A percentile compares a stretch with the other conserved stretches of the same genome.
These are phyloP conservation scores for Bubo bubo DNA, from an alignment of 2,113 vertebrate species.

Conservation along the genomic window DNA sequence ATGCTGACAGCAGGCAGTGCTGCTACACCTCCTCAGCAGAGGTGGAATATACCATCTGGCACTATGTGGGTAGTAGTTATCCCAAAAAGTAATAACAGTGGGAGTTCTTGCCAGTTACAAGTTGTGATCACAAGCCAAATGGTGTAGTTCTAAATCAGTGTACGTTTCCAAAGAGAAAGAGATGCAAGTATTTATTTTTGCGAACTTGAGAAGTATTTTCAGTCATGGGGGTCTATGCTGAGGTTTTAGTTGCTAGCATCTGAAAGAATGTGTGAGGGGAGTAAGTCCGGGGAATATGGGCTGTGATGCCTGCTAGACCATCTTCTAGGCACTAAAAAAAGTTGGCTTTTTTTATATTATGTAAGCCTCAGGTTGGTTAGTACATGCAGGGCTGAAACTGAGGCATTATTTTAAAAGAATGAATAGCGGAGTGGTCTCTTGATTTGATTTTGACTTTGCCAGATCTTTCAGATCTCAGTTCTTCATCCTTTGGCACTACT, in stretches of 20 bases:
- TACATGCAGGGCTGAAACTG: not conserved
- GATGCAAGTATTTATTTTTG: constrained; percentile 34
- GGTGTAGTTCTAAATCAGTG: not conserved
- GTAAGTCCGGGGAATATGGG: not conserved
- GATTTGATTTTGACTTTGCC: not conserved
- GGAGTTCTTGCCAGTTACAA: constrained; percentile 69
- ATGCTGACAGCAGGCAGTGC: constrained; percentile 53
- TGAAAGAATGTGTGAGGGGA: not conserved
- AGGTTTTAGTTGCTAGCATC: not conserved
- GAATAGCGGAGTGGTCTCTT: not conserved
- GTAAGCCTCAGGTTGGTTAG: not conserved
- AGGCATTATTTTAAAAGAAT: not conserved
- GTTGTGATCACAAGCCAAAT: constrained; percentile 66
- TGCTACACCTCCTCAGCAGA: constrained; percentile 67
- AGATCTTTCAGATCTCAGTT: not conserved
- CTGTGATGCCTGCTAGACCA: constrained; percentile 47
- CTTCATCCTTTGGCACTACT: not conserved
- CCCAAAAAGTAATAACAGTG: constrained; percentile 63
- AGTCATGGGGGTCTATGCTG: not conserved
- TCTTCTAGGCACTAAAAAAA: not conserved
- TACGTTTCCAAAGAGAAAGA: not conserved
- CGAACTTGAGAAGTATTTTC: not conserved
- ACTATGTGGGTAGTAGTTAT: constrained; percentile 46
- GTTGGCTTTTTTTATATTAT: not conserved
- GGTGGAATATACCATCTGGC: constrained; percentile 63